Evolutionary conservation across 2,797 vertebrate species (phyloP), one percentile per base, ranked within the genome.

Genomic region (Echiichthys vipera): DNA sequence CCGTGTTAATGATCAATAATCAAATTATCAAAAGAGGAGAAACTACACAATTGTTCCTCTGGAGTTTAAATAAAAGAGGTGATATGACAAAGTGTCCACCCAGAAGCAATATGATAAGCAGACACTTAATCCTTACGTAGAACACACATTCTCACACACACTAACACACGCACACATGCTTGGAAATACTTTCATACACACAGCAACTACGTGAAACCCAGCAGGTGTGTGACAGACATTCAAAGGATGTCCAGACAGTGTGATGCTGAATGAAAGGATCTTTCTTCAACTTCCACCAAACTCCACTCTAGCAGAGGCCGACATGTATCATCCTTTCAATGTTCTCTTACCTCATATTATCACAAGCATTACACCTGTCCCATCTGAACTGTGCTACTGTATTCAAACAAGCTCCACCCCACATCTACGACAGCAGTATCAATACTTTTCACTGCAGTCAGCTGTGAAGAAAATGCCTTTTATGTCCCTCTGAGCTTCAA

Each of bases 281-380:
- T 34, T 50, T 53, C 13, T 15, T 46, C n/a, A 34, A 53, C 57
- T 39, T 65, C 37, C 46, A 46, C 29, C 40, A 36, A 62, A 51
- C 12, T n/a, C n/a, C 7, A 12, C 53, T 39, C 12, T 5, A 25
- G 36, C 27, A 47, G 42, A 80, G 18, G 40, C 49, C 1, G 6
- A 37, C 62, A 30, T 30, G 36, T 8, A 13, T 42, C 51, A 51
- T 71, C 54, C 47, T 77, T 34, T 51, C 25, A 29, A 13, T 27
- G 34, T 56, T 27, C 37, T 49, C 36, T 77, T 72, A 83, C 80
- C 75, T 83, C 85, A 62, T 50, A 11, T 62, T 40, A 47, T 53
- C 57, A 2, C 47, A 34, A 59, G 34, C 29, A 42, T 67, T 15
- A 5, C 62, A 40, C n/a, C 49, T 40, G 40, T 54, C 24, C 54